Conservation (phyloP, 2,888 invertebrate genomes). For the Kryphioiulus occultus region DNA sequence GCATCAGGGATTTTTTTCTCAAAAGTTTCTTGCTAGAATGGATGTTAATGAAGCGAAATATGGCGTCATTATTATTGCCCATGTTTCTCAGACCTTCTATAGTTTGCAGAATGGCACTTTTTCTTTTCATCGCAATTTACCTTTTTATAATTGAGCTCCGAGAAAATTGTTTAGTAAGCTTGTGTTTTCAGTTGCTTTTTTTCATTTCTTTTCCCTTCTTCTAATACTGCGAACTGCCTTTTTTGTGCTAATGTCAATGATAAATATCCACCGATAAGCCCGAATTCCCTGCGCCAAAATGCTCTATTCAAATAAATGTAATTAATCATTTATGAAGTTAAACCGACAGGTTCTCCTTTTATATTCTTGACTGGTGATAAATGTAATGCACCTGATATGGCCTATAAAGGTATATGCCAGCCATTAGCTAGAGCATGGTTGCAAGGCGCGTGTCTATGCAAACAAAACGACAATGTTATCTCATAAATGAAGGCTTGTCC, state of each 20-base stretch:
- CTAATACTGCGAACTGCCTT: not conserved
- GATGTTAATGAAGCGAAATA: conserved; percentile 4
- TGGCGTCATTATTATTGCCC: not conserved
- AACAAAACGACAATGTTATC: not conserved
- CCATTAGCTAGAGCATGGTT: not conserved
- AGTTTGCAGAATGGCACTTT: not conserved
- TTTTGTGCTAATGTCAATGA: conserved; percentile 11
- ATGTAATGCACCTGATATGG: conserved; percentile 30
- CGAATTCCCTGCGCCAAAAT: conserved; percentile 1
- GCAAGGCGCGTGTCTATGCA: not conserved
- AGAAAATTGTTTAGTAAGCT: conserved; percentile 11
- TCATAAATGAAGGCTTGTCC: not conserved
- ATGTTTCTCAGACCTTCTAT: not conserved
- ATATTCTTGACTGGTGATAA: conserved; percentile 40
- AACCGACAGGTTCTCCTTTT: conserved; percentile 29
- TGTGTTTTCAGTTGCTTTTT: conserved; percentile 5
- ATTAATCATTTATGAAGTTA: conserved; percentile 47
- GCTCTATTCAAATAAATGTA: conserved; percentile 46
- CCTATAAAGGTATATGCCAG: not conserved
- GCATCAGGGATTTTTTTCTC: not conserved
- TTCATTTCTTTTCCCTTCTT: not conserved
- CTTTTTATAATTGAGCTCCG: not conserved
- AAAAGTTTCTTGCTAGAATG: not conserved
- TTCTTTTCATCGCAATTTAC: conserved; percentile 21
- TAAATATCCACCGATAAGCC: conserved; percentile 31